Base-by-base conservation (phyloP, 2,888 invertebrate genomes). In the Drosophila anomalata region DNA sequence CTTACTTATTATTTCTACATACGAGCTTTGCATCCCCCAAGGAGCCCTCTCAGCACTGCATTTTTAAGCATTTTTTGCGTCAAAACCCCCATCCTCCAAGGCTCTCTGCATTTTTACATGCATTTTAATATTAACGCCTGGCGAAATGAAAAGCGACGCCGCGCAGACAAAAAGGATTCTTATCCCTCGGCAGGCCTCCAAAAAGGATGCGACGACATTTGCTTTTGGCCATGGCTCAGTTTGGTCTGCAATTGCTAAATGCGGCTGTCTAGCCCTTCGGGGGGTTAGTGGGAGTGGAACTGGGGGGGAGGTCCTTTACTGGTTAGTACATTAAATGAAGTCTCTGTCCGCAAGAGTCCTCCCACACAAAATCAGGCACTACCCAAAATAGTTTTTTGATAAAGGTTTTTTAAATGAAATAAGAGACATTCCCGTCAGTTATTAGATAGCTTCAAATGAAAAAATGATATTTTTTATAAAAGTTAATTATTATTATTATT, bases 91-190 rank as follows among this genome's bases (percentile, higher is more conserved):
- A 17, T 29, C 33, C 53, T 36, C 55, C 33, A 24, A 33, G 58
- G 61, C 39, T 44, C 31, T 42, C 31, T 79, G 84, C 84, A 85
- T 82, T 86, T 86, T 77, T 73, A 57, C 82, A 85, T 85, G 85
- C 82, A 86, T 85, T 85, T 85, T 84, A 82, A 82, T 86, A 84
- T 77, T 73, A 81, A 83, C 79, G 82, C 72, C 79, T 39, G 50
- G 62, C 75, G 69, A 77, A 81, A 81, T 73, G 78, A 78, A 82
- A 78, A 51, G 77, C 79, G 79, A 76, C 73, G 81, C 78, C 67
- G 52, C 47, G 53, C 81, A 79, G 82, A 82, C 82, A 84, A 76
- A 82, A 84, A 81, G 82, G 81, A 82, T 82, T 82, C 76, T 60
- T 53, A 29, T 12, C 3, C 51, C 65, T 51, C 46, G 42, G 36